Evolutionary conservation across 35 echinoderm and acorn worm species (phyloP), one percentile per base, ranked within the genome.

Genomic region (Holothuria glaberrima): DNA sequence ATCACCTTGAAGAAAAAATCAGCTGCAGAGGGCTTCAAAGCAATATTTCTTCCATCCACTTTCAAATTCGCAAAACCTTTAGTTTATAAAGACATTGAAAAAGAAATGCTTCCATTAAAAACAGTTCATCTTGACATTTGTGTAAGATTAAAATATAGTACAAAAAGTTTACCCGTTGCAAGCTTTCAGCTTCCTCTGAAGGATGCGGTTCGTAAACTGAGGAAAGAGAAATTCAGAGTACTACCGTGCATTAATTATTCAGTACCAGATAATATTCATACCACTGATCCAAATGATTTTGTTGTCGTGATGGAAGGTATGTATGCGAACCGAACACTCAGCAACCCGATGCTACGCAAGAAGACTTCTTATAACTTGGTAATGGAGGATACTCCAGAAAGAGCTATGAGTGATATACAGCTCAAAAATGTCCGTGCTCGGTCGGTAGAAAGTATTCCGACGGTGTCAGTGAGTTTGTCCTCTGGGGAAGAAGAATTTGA

Each of bases 351-450:
- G 44, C 75, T 98, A 6, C 71, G 92, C 30, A 87, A 76, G 18
- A 79, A 80, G 2, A 94, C 90, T 4, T 25, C 59, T 9, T 71
- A 73, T 26, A 92, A 59, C 68, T 59, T 90, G 22, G 5, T 22
- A 17, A 59, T 76, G 2, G 82, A 91, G 22, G 90, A 75, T 32
- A 86, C 69, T 16, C 57, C 86, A 58, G 38, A 46, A 21, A 86
- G 93, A 28, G 93, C 96, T 28, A 90, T 68, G n/a, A 98, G 96
- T 80, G 96, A 98, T 48, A 92, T 92, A 60, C 90, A 98, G 82
- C 62, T 98, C 17, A 70, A 90, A 64, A 87, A 86, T 46, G 87
- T 98, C 14, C 63, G 92, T 2, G 87, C 78, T 58, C 96, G 92
- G 26, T 98, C 96, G 0, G 57, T 90, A 44, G 96, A 98, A 27